Evolutionary conservation across 2,888 invertebrate genomes (phyloP), one percentile per base, ranked within the genome.

Genomic region (Nemapogon koenigi): DNA sequence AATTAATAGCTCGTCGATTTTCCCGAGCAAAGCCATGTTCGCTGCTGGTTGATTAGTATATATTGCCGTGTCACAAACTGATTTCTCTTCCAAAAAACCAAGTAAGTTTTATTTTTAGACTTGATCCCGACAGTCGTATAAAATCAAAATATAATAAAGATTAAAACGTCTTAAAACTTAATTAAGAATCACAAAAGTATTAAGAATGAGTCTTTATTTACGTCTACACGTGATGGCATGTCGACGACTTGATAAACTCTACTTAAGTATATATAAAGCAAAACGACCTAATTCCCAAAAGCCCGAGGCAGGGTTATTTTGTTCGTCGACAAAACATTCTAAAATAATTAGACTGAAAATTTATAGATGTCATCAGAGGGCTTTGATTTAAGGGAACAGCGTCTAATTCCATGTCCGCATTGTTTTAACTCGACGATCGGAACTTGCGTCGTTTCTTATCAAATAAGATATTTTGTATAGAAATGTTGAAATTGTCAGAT

Each of bases 331-430:
- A 56, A 67, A 62, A 62, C 61, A 61, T 53, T 65, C 59, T 57
- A 46, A 62, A 65, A 69, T 72, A 75, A 75, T 75, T 71, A 66
- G 63, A 62, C 60, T 51, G 48, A 52, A 59, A 67, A 75, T 75
- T 75, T 75, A 75, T 75, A 55, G 73, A 62, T 67, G 71, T 67
- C 70, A 66, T 66, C 59, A 59, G 51, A 33, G 49, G 46, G 48
- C 44, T 18, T 57, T 66, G 66, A 71, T 70, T 73, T 69, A 68
- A 50, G 49, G 52, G 49, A 43, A 45, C 42, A 43, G 43, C 42
- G 41, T 42, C 36, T 42, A 49, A 40, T 42, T 45, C 8, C 37
- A 48, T 53, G 50, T 63, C 62, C 57, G 55, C 52, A 56, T 62
- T 63, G 60, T 60, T 59, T 59, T 50, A 55, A 61, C 55, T 53